Evolutionary conservation across 1,140 invertebrate species (phyloP), one percentile per base, ranked within the genome.

Genomic region (Camponotus vicinus): DNA sequence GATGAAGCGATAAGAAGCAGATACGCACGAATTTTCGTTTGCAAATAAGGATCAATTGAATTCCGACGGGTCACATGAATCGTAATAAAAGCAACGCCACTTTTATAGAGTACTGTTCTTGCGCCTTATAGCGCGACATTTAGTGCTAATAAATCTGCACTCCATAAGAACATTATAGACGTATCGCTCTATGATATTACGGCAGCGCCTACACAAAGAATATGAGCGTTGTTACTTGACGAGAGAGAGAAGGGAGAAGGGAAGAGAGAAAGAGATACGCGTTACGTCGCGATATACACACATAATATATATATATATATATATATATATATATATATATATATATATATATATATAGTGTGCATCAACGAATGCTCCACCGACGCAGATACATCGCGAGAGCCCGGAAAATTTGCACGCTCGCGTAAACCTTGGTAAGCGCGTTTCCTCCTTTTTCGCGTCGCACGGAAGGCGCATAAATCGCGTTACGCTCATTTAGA

Each of bases 101-200:
- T 83, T 83, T 83, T 83, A 83, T 63, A 63, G 69, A 73, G 77
- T 70, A 57, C 69, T 63, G 69, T n/a, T 32, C n/a, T 21, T 59
- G 42, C 27, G 8, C 27, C 6, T 67, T 57, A 34, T 2, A 73
- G 55, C 32, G 40, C 18, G 79, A 73, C 79, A 34, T 83, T 83
- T 83, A 83, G 32, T 73, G 27, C 40, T 83, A 73, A 73, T 83
- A 83, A 83, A 83, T 83, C 79, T 73, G 52, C 55, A 40, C n/a
- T 21, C 40, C 27, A 18, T 61, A 73, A 73, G 40, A 83, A 83
- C 67, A 45, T 73, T 83, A 61, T 27, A 73, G 67, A 15, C 32
- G n/a, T 42, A 57, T 59, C 27, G 34, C 37, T 21, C 6, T 15
- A 49, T 52, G 15, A 52, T 52, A n/a, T 82, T 69, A 70, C 3